Evolutionary conservation across 2,113 vertebrate genomes (phyloP).

Genomic region (Lethenteron reissneri): DNA sequence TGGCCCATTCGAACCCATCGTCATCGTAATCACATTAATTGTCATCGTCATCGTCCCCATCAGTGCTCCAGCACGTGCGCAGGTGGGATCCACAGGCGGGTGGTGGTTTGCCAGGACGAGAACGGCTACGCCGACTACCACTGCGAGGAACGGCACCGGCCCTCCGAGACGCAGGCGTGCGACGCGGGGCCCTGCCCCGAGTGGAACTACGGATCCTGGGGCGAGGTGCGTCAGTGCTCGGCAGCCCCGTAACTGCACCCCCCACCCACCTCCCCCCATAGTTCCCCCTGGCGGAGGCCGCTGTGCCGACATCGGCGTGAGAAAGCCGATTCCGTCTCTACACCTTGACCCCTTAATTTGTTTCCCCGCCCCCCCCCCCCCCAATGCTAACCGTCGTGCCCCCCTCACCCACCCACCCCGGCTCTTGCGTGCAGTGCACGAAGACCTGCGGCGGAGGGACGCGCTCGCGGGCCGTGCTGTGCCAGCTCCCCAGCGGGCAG

Average conservation of each 20-base stretch:
- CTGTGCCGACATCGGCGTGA: no score
- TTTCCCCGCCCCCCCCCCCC: not conserved
- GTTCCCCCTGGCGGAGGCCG: no score
- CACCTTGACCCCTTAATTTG: not conserved
- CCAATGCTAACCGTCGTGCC: not conserved
- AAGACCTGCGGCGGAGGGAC: conserved; percentile 61
- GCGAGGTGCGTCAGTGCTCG: conserved; percentile 45
- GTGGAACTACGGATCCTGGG: conserved; percentile 79
- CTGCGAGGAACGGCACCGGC: conserved; percentile 49
- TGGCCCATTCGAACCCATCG: no score
- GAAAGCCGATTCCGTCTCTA: not conserved
- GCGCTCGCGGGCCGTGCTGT: conserved; percentile 61
- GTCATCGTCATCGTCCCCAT: not conserved
- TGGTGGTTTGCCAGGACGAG: conserved; percentile 75
- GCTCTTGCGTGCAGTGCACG: conserved; percentile 39
- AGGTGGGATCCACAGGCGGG: conserved; percentile 55
- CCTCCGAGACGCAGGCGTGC: conserved; percentile 49
- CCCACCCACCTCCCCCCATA: not conserved
- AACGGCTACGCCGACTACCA: conserved; percentile 41
- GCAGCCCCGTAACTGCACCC: no score
- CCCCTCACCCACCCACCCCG: not conserved
- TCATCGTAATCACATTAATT: no score
- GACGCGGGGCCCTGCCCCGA: conserved; percentile 63
- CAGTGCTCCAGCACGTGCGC: conserved; percentile 84
- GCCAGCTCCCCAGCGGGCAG: conserved; percentile 55